Evolutionary conservation across 2,113 vertebrate species (phyloP).

Genomic region (Oriolus oriolus): DNA sequence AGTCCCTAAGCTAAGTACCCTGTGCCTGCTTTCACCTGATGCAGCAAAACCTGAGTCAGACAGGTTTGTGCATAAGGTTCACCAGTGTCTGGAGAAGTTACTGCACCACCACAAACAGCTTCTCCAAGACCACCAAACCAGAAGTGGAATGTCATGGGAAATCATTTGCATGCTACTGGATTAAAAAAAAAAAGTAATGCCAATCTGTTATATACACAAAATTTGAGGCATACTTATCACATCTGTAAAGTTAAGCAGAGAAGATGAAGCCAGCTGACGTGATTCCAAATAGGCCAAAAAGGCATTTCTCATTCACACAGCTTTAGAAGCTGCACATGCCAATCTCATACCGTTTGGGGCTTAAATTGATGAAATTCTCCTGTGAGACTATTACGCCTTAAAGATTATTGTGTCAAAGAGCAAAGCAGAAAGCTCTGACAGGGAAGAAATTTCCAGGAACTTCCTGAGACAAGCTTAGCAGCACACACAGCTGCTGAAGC

Average conservation of each 20-base stretch:
- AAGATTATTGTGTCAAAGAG: conserved; percentile 3
- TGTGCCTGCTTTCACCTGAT: background rate
- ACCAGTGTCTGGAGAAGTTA: background rate
- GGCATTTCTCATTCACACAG: background rate
- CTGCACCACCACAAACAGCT: background rate
- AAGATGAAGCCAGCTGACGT: background rate
- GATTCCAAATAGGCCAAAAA: background rate
- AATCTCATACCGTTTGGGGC: background rate
- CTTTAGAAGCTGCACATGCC: background rate
- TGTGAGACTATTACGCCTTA: background rate
- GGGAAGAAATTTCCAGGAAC: background rate
- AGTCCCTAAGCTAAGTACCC: background rate
- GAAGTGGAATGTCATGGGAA: background rate
- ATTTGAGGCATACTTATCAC: background rate
- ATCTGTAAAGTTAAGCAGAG: background rate
- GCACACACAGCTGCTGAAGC: background rate
- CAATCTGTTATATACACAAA: background rate
- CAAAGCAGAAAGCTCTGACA: background rate
- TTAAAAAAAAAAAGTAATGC: background rate
- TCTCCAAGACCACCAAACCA: background rate
- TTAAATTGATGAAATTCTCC: background rate
- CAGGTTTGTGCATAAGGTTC: background rate
- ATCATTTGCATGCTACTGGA: background rate
- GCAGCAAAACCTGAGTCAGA: background rate
- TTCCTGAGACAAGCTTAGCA: background rate